Percentiles rank a stretch among this genome's conserved stretches.
Evolutionary conservation across 2,113 vertebrate genomes (phyloP).

Genomic region (Halcyon malimbica): DNA sequence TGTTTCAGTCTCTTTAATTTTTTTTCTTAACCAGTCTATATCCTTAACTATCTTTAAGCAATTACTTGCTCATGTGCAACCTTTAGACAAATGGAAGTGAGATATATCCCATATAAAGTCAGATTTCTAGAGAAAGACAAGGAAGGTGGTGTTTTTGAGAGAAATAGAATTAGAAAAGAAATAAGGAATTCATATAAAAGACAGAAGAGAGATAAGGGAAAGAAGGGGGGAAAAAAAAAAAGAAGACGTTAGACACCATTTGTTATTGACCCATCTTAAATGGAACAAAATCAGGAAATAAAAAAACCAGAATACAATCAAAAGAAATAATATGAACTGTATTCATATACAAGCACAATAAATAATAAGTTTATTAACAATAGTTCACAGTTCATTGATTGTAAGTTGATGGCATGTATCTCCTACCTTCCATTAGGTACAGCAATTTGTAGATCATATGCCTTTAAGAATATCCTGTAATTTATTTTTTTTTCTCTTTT

Average conservation of each 20-base stretch:
- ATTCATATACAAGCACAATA: background rate
- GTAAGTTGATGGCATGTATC: background rate
- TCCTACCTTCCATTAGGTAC: background rate
- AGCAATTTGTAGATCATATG: background rate
- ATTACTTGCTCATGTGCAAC: background rate
- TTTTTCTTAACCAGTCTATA: no score
- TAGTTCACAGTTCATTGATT: background rate
- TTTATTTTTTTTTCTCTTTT: no score
- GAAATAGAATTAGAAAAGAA: background rate
- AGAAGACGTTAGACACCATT: background rate
- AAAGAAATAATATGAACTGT: background rate
- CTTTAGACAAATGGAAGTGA: background rate
- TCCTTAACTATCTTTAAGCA: background rate
- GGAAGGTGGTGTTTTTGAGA: background rate
- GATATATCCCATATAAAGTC: background rate
- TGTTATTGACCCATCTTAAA: background rate
- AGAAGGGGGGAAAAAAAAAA: background rate
- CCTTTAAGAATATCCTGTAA: background rate
- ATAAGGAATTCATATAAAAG: background rate
- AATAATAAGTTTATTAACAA: background rate
- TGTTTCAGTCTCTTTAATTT: background rate
- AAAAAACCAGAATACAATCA: background rate
- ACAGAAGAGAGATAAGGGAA: background rate
- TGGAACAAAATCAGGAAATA: background rate
- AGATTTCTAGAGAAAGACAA: background rate